Evolutionary conservation across 2,113 vertebrate genomes (phyloP).

Genomic region (Vulpes lagopus): DNA sequence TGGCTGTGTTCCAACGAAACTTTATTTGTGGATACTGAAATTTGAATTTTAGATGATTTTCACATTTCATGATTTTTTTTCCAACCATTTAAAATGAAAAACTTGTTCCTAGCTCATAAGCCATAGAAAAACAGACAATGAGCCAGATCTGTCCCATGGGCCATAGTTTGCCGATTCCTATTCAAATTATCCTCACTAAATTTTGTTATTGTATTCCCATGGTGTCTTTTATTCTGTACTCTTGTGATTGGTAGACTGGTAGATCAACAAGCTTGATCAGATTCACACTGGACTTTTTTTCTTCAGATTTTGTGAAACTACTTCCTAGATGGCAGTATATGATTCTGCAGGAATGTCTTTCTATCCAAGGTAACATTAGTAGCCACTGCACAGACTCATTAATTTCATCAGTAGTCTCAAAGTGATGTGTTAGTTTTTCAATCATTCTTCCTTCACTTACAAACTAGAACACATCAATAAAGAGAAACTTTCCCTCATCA

Average conservation of each 20-base stretch:
- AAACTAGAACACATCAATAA: background rate
- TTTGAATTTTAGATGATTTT: background rate
- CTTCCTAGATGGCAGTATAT: background rate
- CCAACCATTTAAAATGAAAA: constrained; percentile 45
- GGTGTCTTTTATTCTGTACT: background rate
- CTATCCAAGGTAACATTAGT: background rate
- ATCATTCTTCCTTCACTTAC: background rate
- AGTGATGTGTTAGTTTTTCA: background rate
- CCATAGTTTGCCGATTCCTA: background rate
- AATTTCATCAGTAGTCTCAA: constrained; percentile 22
- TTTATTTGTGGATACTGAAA: background rate
- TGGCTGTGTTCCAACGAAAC: background rate
- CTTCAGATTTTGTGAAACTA: background rate
- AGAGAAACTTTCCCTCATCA: background rate
- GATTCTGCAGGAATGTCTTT: background rate
- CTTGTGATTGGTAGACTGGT: background rate
- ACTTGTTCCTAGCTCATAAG: background rate
- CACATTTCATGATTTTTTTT: background rate
- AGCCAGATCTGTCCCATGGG: background rate
- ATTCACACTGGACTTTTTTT: background rate
- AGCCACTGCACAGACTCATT: background rate
- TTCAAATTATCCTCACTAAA: background rate
- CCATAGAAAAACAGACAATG: background rate
- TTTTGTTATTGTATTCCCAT: background rate
- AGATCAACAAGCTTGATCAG: background rate